These are phyloP conservation scores for Cetoscarus ocellatus DNA, from an alignment of 2,797 vertebrate genomes.

Conservation along the genomic window DNA sequence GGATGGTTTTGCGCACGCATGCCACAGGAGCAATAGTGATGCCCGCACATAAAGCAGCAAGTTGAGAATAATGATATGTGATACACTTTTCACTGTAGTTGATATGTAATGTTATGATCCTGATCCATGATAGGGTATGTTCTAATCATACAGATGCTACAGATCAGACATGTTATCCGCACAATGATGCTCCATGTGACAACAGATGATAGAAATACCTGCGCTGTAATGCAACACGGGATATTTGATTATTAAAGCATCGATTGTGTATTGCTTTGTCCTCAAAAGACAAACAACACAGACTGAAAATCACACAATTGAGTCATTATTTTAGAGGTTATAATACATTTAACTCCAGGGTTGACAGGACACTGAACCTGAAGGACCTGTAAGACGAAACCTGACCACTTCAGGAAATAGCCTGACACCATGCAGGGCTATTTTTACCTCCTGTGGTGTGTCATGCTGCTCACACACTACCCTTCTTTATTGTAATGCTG, in stretches of 20 bases:
- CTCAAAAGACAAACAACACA: neutral
- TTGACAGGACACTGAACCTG: conserved; percentile 31
- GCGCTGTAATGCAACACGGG: too few relatives aligned
- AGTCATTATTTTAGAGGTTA: neutral
- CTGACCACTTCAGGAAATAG: conserved; percentile 16
- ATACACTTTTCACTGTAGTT: neutral
- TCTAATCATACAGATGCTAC: neutral
- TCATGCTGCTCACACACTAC: neutral
- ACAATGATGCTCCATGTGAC: neutral
- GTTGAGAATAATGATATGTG: neutral
- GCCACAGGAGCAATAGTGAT: neutral
- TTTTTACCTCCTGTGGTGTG: conserved; percentile 18
- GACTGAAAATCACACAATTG: neutral
- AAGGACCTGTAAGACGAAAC: conserved; percentile 34
- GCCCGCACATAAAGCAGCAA: neutral
- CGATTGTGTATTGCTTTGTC: too few relatives aligned
- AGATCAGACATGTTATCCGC: neutral
- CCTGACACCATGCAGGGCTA: conserved; percentile 6
- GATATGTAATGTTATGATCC: neutral
- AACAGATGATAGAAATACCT: too few relatives aligned
- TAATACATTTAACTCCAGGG: neutral
- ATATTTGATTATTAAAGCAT: neutral
- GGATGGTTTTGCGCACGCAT: conserved; percentile 18
- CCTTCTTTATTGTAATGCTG: conserved; percentile 18
- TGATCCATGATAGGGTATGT: neutral